Base-by-base conservation (phyloP, 2,113 vertebrate species). In the Syngnathoides biaculeatus region DNA sequence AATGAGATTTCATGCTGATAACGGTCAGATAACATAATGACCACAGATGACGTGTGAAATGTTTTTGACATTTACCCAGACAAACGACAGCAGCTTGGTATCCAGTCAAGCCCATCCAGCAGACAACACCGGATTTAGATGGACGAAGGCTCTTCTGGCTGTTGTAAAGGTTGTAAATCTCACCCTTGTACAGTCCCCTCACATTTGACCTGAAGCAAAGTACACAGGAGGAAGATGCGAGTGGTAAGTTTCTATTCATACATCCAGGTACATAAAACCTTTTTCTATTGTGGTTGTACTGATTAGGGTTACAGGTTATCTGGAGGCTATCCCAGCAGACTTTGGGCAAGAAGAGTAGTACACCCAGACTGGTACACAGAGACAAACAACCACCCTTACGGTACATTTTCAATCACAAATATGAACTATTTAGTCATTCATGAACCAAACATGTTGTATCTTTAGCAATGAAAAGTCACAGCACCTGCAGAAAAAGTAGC, bases 51-150 rank as follows among this genome's bases (percentile, higher is more conserved):
- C 24, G 50, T 57, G 39, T 11, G 17, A 0, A 24, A 10, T 60
- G 27, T 64, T 24, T 62, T 66, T 20, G 10, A 56, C 19, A 1
- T 43, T 92, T 88, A 98, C 96, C 96, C 2, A 96, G 72, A 80
- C 93, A 93, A 77, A 93, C 74, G 17, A 94, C 89, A 0, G 95
- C 93, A 0, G 93, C 89, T 82, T 98, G 96, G 84, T 94, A 95
- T 63, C 91, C 79, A 0, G 86, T 89, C 79, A 95, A 92, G 19
- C 92, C 89, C 93, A 97, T 95, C 96, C 95, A 97, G 55, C 92
- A 93, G 64, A 94, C 90, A 0, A 96, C 2, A 8, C 92, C 90
- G 20, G 82, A 72, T 26, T 80, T 89, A 2, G 93, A 94, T 0
- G 92, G 91, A 11, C 77, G 82, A 5, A 89, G 78, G 40, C 81